A percentile compares a stretch with the other conserved stretches of the same genome.
phyloP scores from a whole-genome alignment of 2,113 vertebrate genomes.

The Peromyscus polionotus region DNA sequence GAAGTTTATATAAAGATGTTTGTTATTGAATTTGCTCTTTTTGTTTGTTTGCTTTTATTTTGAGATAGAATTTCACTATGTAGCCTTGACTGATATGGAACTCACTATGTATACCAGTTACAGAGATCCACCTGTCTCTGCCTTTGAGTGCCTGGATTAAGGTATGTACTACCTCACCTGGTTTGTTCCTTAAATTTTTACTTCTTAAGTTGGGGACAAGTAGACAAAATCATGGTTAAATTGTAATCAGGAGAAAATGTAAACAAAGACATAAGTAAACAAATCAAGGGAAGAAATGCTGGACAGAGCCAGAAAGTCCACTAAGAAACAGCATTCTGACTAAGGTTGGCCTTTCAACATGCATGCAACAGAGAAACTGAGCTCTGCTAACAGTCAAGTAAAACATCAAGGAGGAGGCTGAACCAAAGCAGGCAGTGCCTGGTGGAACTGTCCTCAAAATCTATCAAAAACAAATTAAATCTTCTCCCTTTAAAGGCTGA shows the following conservation, averaged over 20 bases:
- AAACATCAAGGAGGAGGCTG: conserved; percentile 75
- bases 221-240: not conserved
- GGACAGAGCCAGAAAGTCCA: conserved; percentile 62
- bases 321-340: conserved; percentile 66
- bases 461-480: conserved; percentile 70
- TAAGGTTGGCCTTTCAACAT: conserved; percentile 72
- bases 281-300: conserved; percentile 67
- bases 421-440: conserved; percentile 51
- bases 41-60: not conserved
- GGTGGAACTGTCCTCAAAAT: conserved; percentile 61
- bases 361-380: conserved; percentile 27
- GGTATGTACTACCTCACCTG: not conserved
- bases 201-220: not conserved
- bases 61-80: not conserved
- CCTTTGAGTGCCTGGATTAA: not conserved
- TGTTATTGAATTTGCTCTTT: not conserved
- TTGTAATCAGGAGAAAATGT: conserved; percentile 28
- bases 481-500: conserved; percentile 66
- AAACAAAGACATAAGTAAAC: conserved; percentile 65
- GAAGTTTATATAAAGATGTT: not conserved
- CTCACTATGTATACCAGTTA: not conserved
- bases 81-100: not conserved
- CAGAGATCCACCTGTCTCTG: not conserved
- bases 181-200: conserved; percentile 11
- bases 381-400: conserved; percentile 76